Evolutionary conservation across 2,888 invertebrate genomes (phyloP), one percentile per base, ranked within the genome.

Genomic region (Acanthoscelides obtectus): DNA sequence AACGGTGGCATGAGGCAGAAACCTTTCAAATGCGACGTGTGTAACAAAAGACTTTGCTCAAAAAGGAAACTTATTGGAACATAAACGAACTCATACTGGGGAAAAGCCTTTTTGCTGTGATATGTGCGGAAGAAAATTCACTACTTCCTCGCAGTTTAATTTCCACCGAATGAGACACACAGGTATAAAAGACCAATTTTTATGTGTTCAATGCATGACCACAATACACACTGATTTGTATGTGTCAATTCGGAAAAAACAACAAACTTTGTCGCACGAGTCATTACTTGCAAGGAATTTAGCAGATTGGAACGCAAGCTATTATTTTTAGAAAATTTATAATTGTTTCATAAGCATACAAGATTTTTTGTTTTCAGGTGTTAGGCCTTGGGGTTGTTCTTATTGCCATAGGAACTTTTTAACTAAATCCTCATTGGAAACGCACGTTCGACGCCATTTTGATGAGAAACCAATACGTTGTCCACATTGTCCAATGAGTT

Each of bases 21-120:
- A 78, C 92, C 92, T 0, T 93, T 87, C 83, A 85, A 87, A 69
- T 93, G 93, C 81, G 85, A 88, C 70, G 87, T 89, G 20, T 94
- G 94, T 83, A 87, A 89, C 71, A 94, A n/a, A 94, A 83, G 87
- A 88, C 69, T 94, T 94, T 84, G 90, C 91, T 0, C 94, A 94
- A 84, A 92, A 91, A 80, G 93, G 93, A 71, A 94, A 94, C 86
- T 86, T 94, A 72, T 89, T 90, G 65, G 93, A 93, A 79, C 94
- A 94, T 84, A 88, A 89, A 83, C 88, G 94, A 71, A 93, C 92
- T 78, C 94, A 94, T 84, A 93, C 90, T 0, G 86, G 94, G 0
- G 93, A 93, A 83, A 92, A 93, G 79, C 95, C 94, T 0, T 94
- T 90, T 84, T 86, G 87, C 75, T 95, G 94, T 82, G 84, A 87